These are phyloP conservation scores for Cryptotis parvus DNA, from an alignment of 2,113 vertebrate species.

Conservation along the genomic window DNA sequence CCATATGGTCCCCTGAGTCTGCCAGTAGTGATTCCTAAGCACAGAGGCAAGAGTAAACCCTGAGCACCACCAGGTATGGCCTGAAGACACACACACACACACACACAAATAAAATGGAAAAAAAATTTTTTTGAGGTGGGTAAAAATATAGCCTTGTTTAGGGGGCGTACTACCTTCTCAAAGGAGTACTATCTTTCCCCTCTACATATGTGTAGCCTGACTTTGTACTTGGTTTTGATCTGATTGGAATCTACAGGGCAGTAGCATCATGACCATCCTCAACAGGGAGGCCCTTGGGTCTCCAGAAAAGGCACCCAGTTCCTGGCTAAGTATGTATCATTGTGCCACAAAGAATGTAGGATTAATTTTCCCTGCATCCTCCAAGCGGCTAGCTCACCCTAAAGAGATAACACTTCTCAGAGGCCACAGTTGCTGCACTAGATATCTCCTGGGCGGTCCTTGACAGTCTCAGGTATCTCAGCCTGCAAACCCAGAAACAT, in stretches of 20 bases:
- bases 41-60: too few relatives aligned
- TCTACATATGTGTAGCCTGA: background rate
- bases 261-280: background rate
- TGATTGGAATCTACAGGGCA: background rate
- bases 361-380: too few relatives aligned
- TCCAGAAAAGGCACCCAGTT: too few relatives aligned
- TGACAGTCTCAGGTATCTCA: background rate
- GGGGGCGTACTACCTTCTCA: background rate
- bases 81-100: too few relatives aligned
- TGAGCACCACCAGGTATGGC: too few relatives aligned
- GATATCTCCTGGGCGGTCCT: background rate
- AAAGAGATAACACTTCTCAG: background rate
- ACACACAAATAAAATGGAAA: background rate
- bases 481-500: background rate
- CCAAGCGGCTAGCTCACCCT: background rate
- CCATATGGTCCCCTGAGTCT: too few relatives aligned
- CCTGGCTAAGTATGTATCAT: fast-evolving
- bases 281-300: background rate
- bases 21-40: too few relatives aligned
- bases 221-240: background rate
- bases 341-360: too few relatives aligned
- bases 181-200: background rate
- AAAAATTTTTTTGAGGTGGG: background rate
- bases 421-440: background rate
- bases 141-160: background rate